Base-by-base conservation (phyloP, 2,113 vertebrate species). In the Callaeas wilsoni region DNA sequence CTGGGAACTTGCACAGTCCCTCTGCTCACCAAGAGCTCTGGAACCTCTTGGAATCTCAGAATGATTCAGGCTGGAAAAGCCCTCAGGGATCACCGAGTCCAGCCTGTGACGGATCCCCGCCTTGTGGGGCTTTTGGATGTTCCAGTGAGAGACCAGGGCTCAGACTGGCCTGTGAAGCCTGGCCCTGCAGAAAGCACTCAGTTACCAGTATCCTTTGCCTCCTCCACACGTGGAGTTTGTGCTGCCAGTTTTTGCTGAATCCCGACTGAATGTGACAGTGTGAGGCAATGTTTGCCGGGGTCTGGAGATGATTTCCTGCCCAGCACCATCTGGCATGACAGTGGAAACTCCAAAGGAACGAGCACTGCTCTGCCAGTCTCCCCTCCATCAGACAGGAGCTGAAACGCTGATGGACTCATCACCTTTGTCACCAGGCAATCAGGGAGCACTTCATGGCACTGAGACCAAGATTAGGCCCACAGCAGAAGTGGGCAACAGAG, bases 241-340 rank as follows among this genome's bases (percentile, higher is more conserved):
- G 8, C 13, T 41, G 26, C 39, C 20, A 37, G 12, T 16, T 83
- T 74, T 46, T 78, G 56, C 70, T 83, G 77, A 87, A 67, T 70
- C 87, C 78, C 10, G 21, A n/a, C 21, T 41, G 90, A 63, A 56
- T 37, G 52, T 83, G 74, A 39, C 84, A 56, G 55, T n/a, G 49
- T 3, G 12, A 87, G 44, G 62, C 49, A 90, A 44, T 32, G 53
- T 83, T 80, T 64, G 41, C 74, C 46, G 14, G 75, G 77, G 49
- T 84, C 69, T 85, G 47, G 60, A 84, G 82, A 68, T 65, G 68
- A 84, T 87, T 65, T 82, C 75, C 73, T 65, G 13, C 71, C 49
- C 79, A 87, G 56, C 68, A 93, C 87, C 90, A 46, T 92, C 83
- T 94, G 92, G 87, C 82, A 84, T 18, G 39, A 44, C 74, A 93